These are phyloP conservation scores for Syncerus caffer DNA, from an alignment of 2,797 vertebrate species.

Conservation along the genomic window DNA sequence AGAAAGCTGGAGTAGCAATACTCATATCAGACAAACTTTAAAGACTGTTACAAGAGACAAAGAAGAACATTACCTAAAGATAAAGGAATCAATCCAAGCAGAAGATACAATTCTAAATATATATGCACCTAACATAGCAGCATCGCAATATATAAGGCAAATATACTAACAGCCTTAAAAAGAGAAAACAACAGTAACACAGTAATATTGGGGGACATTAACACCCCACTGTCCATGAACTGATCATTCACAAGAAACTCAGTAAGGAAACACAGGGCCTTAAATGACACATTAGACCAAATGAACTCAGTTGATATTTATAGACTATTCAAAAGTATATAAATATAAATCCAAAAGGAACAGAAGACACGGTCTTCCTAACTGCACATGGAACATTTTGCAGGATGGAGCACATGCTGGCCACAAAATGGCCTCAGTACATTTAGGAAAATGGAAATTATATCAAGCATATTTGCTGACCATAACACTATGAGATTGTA, in stretches of 20 bases:
- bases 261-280: neutral
- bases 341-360: neutral
- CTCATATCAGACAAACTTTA: neutral
- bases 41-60: neutral
- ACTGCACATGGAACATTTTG: neutral
- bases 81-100: neutral
- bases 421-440: neutral
- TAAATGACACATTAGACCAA: neutral
- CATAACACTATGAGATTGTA: neutral
- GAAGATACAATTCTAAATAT: neutral
- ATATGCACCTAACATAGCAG: neutral
- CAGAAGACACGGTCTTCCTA: neutral
- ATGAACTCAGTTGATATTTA: neutral
- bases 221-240: neutral
- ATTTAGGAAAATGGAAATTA: neutral
- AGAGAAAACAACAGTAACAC: neutral
- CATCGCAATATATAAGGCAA: neutral
- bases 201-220: neutral
- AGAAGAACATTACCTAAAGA: neutral
- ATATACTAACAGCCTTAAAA: neutral
- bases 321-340: neutral
- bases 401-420: neutral
- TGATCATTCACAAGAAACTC: neutral
- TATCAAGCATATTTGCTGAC: neutral
- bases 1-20: neutral